Evolutionary conservation across 2,113 vertebrate species (phyloP).

Genomic region (Cheirogaleus medius): DNA sequence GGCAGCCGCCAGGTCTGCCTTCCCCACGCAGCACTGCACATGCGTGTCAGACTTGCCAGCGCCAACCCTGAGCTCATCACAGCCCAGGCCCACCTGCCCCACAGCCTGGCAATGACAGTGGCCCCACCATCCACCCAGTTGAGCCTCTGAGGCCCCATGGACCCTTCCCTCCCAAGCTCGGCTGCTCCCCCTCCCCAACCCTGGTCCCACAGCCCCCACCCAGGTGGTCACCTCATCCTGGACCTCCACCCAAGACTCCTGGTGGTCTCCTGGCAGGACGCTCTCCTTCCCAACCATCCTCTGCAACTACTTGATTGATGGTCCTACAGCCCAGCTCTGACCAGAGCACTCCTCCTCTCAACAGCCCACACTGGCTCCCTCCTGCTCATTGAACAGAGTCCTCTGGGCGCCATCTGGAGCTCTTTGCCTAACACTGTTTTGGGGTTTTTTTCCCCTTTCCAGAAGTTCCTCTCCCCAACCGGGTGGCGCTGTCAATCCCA

Average conservation of each 20-base stretch:
- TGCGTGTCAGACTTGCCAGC: constrained; percentile 27
- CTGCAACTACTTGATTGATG: not conserved
- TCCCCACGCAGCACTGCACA: not conserved
- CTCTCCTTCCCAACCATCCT: not conserved
- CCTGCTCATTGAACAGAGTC: not conserved
- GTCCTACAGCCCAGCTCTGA: not conserved
- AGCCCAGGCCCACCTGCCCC: not conserved
- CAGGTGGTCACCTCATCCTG: not conserved
- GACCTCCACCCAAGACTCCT: not conserved
- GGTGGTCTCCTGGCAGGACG: not conserved
- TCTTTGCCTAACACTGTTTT: not conserved
- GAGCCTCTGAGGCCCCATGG: not conserved
- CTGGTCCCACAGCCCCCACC: not conserved
- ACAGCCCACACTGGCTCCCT: not conserved
- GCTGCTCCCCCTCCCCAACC: not conserved
- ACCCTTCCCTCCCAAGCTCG: not conserved
- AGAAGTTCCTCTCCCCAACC: not conserved
- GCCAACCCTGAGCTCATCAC: constrained; percentile 36
- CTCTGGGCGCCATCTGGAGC: not conserved
- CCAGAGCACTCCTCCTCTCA: not conserved
- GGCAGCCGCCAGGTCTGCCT: not conserved
- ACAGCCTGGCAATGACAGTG: fast-evolving
- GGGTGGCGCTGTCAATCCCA: not conserved
- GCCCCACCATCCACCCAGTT: not conserved
- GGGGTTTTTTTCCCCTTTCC: not conserved